A percentile compares a stretch with the other conserved stretches of the same genome.
phyloP scores from a whole-genome alignment of 53 echinoderm and acorn worm genomes.

The Actinopyga echinites region DNA sequence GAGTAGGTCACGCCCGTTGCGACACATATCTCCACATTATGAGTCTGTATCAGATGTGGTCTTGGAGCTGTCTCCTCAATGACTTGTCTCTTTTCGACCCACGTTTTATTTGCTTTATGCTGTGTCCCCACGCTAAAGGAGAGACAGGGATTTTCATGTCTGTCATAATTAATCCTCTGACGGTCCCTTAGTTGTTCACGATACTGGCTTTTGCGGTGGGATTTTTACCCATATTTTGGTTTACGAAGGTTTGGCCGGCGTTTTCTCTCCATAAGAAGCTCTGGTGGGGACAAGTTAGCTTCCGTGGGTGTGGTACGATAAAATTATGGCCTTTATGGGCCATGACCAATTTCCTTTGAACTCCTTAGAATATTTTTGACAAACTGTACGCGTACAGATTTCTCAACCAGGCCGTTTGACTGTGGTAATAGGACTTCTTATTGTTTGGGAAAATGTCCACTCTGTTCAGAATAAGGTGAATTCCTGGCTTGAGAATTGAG shows the following conservation, averaged over 20 bases:
- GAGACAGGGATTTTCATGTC: constrained; percentile 3
- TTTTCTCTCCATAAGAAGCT: background rate
- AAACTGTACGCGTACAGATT: constrained; percentile 36
- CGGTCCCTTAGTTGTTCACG: background rate
- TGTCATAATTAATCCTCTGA: constrained; percentile 5
- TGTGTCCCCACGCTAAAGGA: background rate
- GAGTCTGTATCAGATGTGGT: constrained; percentile 2
- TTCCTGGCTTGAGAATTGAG: constrained; percentile 42
- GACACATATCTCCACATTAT: background rate
- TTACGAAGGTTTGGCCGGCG: background rate
- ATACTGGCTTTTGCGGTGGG: too few relatives aligned
- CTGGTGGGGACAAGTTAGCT: constrained; percentile 11
- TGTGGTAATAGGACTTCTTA: constrained; percentile 30
- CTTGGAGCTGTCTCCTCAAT: constrained; percentile 3
- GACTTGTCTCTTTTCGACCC: constrained; percentile 2
- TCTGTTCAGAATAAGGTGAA: constrained; percentile 21
- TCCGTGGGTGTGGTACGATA: constrained; percentile 36
- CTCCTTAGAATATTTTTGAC: constrained; percentile 23
- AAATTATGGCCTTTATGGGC: constrained; percentile 4
- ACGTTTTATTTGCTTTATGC: too few relatives aligned
- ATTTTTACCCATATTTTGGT: background rate
- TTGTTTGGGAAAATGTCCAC: constrained; percentile 36
- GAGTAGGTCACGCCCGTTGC: constrained; percentile 26
- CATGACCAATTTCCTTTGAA: constrained; percentile 31
- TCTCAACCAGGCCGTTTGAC: constrained; percentile 48